Evolutionary conservation across 1,140 invertebrate species (phyloP).

Genomic region (Hycleus phaleratus): DNA sequence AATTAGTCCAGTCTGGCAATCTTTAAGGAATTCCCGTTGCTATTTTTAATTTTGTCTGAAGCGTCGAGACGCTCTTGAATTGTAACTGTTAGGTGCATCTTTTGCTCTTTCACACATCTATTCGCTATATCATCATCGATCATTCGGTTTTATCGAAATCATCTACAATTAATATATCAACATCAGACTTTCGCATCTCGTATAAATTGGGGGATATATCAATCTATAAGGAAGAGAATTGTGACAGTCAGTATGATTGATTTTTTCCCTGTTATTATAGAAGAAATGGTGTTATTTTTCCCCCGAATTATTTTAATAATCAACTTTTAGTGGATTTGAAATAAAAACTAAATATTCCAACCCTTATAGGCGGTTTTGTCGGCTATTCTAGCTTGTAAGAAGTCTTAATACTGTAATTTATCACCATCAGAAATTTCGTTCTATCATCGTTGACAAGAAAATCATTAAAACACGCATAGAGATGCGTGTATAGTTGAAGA

Average conservation of each 20-base stretch:
- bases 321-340: too few relatives aligned
- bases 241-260: too few relatives aligned
- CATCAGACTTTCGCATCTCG: too few relatives aligned
- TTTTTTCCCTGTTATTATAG: too few relatives aligned
- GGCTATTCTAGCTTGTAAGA: not conserved
- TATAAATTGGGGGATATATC: too few relatives aligned
- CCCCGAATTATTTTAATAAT: too few relatives aligned
- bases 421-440: not conserved
- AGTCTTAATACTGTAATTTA: not conserved
- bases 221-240: too few relatives aligned
- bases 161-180: too few relatives aligned
- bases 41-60: constrained; percentile 17
- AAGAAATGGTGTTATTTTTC: too few relatives aligned
- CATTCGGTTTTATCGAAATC: too few relatives aligned
- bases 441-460: not conserved
- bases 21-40: constrained; percentile 14
- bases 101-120: constrained; percentile 7
- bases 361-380: not conserved
- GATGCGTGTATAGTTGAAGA: not conserved
- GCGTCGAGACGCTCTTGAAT: constrained; percentile 12
- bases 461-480: not conserved
- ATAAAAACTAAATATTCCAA: too few relatives aligned
- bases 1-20: constrained; percentile 12
- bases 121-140: constrained; percentile 7
- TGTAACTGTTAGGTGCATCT: constrained; percentile 3